Percentiles rank a stretch among this genome's conserved stretches.
These are phyloP conservation scores for Sialia sialis DNA, from an alignment of 2,113 vertebrate species.

Conservation along the genomic window DNA sequence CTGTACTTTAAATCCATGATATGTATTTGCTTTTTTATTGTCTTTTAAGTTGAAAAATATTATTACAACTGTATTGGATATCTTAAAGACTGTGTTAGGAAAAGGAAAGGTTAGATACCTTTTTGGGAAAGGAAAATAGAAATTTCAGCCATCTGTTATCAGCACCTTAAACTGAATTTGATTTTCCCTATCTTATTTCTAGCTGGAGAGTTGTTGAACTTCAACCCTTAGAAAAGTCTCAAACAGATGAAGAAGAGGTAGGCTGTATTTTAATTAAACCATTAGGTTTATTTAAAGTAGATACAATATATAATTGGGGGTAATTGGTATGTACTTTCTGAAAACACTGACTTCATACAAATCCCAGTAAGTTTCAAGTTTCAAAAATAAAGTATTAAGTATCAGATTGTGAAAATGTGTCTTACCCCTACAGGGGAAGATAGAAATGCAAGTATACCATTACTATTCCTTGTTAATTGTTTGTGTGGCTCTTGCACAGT, in stretches of 20 bases:
- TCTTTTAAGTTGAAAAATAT: neutral
- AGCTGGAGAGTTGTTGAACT: conserved; percentile 84
- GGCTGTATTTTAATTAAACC: conserved; percentile 38
- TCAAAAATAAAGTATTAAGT: neutral
- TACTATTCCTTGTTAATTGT: neutral
- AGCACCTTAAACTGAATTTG: neutral
- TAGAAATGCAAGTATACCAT: neutral
- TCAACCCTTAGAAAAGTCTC: conserved; percentile 59
- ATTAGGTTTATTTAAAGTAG: neutral
- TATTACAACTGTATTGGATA: neutral
- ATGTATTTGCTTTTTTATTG: neutral
- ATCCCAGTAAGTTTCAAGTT: neutral
- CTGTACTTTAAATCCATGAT: neutral
- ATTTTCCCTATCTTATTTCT: conserved; percentile 31
- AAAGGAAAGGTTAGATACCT: neutral
- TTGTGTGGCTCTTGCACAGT: neutral
- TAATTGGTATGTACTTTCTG: neutral
- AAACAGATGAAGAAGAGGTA: conserved; percentile 74
- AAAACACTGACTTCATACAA: neutral
- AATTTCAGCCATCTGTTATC: neutral
- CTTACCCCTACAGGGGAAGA: neutral
- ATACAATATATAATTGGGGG: neutral
- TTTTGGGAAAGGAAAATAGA: neutral
- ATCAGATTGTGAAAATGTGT: neutral
- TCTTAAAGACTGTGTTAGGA: neutral